phyloP scores from a whole-genome alignment of 2,113 vertebrate genomes.

The Catharus minimus region DNA sequence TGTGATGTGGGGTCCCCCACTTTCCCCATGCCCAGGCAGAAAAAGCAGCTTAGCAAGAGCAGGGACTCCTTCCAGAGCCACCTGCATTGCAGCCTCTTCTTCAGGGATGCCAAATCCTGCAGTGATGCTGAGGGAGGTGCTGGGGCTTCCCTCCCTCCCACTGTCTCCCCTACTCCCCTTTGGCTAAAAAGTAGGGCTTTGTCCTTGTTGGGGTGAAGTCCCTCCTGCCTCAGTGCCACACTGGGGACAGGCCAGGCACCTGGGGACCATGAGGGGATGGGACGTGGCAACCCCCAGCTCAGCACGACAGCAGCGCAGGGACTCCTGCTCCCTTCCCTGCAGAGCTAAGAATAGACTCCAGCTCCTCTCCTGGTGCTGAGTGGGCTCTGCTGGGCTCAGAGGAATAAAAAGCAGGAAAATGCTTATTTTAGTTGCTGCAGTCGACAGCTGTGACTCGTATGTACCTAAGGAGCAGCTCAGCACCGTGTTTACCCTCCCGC shows the following conservation, averaged over 20 bases:
- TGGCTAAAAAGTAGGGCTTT: not conserved
- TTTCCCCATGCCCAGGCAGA: not conserved
- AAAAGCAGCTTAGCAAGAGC: not conserved
- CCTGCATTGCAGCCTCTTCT: constrained; percentile 1
- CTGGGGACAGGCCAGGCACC: not conserved
- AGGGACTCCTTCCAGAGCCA: not conserved
- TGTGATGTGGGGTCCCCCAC: not conserved
- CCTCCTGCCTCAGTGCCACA: accelerated
- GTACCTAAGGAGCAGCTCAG: not conserved
- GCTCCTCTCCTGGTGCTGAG: constrained; percentile 44
- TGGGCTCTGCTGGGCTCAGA: constrained; percentile 54
- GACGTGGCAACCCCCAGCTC: not conserved
- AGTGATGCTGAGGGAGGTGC: not conserved
- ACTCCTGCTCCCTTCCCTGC: constrained; percentile 41
- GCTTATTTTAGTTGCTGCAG: constrained; percentile 62
- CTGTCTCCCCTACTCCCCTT: not conserved
- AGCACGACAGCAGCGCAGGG: accelerated
- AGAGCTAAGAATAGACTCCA: constrained; percentile 64
- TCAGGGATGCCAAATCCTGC: not conserved
- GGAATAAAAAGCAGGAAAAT: constrained; percentile 64
- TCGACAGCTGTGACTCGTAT: constrained; percentile 54
- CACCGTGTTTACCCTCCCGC: not conserved
- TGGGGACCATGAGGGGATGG: not conserved
- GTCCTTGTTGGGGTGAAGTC: not conserved
- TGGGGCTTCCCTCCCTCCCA: not conserved